Percentiles rank a stretch among this genome's conserved stretches.
phyloP scores from a whole-genome alignment of 1,140 invertebrate genomes.

The Apis mellifera region DNA sequence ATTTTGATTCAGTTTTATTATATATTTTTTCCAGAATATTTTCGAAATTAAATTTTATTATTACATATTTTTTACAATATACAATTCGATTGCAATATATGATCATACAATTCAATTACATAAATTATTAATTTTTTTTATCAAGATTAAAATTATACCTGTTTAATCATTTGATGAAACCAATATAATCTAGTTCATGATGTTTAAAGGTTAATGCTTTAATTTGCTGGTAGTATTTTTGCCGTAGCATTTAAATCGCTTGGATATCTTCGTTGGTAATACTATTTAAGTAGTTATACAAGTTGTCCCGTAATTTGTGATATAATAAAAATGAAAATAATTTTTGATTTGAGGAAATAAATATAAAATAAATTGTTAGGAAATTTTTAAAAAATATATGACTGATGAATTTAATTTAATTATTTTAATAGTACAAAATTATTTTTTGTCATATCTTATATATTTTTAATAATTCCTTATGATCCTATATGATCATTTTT shows the following conservation, averaged over 20 bases:
- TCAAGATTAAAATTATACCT: neutral
- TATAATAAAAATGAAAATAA: neutral
- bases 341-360: neutral
- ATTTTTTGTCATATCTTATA: neutral
- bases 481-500: neutral
- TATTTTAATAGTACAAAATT: neutral
- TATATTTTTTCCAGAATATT: neutral
- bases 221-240: constrained; percentile 4
- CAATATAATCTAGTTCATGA: neutral
- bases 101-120: no score
- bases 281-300: neutral
- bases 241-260: neutral
- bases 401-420: neutral
- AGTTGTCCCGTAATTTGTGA: neutral
- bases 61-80: neutral
- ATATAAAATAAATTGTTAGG: no score
- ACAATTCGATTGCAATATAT: no score
- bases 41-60: neutral
- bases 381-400: no score
- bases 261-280: neutral
- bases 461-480: neutral
- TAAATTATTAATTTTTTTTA: neutral
- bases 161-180: neutral
- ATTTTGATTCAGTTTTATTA: neutral
- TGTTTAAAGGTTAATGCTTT: constrained; percentile 9